Evolutionary conservation across 2,888 invertebrate genomes (phyloP).

Genomic region (Caenorhabditis macrosperma): DNA sequence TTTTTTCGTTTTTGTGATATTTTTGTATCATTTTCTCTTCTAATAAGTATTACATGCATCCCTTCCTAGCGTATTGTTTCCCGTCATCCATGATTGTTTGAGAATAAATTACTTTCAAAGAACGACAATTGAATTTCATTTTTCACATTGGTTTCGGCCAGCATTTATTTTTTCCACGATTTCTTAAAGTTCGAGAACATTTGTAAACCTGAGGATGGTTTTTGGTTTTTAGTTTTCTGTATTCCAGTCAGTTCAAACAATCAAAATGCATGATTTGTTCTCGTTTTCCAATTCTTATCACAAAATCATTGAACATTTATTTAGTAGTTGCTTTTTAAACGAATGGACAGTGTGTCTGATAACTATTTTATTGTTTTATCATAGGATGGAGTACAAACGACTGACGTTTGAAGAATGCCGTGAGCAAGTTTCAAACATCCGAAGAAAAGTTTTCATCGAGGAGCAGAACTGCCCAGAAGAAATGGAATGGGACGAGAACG

Average conservation of each 20-base stretch:
- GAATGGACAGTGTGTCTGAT: no score
- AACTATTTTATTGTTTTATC: no score
- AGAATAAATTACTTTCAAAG: not conserved
- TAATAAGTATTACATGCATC: constrained; percentile 12
- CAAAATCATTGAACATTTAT: no score
- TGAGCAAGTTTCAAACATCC: constrained; percentile 27
- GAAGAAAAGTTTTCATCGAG: constrained; percentile 56
- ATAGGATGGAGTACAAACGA: constrained; percentile 47
- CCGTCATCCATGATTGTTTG: constrained; percentile 14
- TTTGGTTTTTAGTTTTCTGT: constrained; percentile 3
- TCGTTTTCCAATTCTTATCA: no score
- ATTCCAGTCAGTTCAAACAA: no score
- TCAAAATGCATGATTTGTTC: no score
- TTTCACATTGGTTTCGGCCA: not conserved
- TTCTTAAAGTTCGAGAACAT: not conserved
- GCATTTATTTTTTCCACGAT: not conserved
- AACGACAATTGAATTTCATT: not conserved
- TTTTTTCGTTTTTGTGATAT: constrained; percentile 17
- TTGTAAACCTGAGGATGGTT: not conserved
- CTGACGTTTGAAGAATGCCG: constrained; percentile 40
- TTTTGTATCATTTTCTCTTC: constrained; percentile 35
- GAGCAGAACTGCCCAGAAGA: constrained; percentile 62
- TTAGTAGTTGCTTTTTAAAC: no score
- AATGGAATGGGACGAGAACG: constrained; percentile 61
- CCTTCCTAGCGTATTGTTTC: constrained; percentile 15